Evolutionary conservation across 2,888 invertebrate genomes (phyloP), one percentile per base, ranked within the genome.

Genomic region (Epistrophe grossulariae): DNA sequence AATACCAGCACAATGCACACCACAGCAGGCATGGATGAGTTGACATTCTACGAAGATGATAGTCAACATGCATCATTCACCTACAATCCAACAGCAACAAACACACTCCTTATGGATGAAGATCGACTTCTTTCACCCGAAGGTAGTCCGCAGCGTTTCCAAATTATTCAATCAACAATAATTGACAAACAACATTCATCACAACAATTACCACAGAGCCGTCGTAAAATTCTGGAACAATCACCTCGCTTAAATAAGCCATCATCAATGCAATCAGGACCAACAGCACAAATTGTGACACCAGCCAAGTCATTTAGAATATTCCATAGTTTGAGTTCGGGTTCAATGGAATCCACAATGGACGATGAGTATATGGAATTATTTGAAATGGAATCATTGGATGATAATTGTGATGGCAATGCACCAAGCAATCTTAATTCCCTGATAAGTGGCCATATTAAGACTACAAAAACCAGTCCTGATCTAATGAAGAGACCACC

Each of bases 341-440:
- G 94, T 43, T 95, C 95, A 40, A 93, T 93, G 91, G 94, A 94
- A 80, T 95, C 95, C 24, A 94, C 94, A 90, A 95, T 95, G 91
- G 95, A 95, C 89, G 95, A 95, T 64, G 95, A 95, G 90, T 92
- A 92, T 62, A 93, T 95, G 90, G 95, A 95, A 66, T 93, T 95
- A 78, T 94, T 94, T 71, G 95, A 95, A 89, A 93, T 95, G 90
- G 95, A 95, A 72, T 92, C 94, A 43, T 90, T 94, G 50, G 88
- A 89, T 40, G 93, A 93, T 52, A 94, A 94, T 73, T 64, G 76
- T 15, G 89, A 91, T 55, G 88, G 90, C 10, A 92, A 92, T 50
- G 90, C 95, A 31, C 95, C 95, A 11, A 93, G 93, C 73, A 94
- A 94, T 82, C 93, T 96, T 62, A 94, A 94, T 80, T 94, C 94